Percentiles rank a stretch among this genome's conserved stretches.
These are phyloP conservation scores for Columba guinea DNA, from an alignment of 2,797 vertebrate species.

Conservation along the genomic window DNA sequence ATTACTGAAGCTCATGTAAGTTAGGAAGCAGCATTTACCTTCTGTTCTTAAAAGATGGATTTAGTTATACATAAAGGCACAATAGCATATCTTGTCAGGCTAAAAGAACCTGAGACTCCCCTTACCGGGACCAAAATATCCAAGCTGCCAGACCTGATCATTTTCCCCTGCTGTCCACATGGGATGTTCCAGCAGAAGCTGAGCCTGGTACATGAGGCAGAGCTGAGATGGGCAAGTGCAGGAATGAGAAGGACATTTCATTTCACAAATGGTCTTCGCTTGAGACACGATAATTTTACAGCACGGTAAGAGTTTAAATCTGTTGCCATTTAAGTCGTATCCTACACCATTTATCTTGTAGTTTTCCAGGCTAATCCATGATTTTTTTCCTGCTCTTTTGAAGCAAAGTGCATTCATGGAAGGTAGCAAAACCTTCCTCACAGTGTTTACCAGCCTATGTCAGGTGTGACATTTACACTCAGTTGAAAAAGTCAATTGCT, in stretches of 20 bases:
- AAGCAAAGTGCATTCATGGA: background rate
- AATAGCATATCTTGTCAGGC: background rate
- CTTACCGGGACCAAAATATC: background rate
- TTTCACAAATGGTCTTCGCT: background rate
- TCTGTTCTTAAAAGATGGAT: background rate
- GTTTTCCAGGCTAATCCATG: background rate
- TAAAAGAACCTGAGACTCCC: background rate
- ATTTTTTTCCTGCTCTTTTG: background rate
- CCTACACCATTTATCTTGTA: background rate
- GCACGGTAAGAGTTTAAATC: background rate
- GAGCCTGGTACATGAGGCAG: rapidly evolving
- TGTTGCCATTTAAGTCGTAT: background rate
- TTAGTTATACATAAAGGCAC: background rate
- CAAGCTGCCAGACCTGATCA: no score
- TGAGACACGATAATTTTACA: background rate
- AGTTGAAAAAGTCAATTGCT: background rate
- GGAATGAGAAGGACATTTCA: background rate
- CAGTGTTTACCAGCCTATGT: background rate
- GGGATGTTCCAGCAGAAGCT: background rate
- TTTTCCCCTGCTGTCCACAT: rapidly evolving
- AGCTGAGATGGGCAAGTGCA: no score
- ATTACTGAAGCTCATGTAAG: background rate
- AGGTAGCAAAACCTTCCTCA: background rate
- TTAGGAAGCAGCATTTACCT: background rate
- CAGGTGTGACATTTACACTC: background rate